Percentiles rank a stretch among this genome's conserved stretches.
phyloP scores from a whole-genome alignment of 30 jellyfish, hydroid and myxozoan genomes.

The Pelagia noctiluca region DNA sequence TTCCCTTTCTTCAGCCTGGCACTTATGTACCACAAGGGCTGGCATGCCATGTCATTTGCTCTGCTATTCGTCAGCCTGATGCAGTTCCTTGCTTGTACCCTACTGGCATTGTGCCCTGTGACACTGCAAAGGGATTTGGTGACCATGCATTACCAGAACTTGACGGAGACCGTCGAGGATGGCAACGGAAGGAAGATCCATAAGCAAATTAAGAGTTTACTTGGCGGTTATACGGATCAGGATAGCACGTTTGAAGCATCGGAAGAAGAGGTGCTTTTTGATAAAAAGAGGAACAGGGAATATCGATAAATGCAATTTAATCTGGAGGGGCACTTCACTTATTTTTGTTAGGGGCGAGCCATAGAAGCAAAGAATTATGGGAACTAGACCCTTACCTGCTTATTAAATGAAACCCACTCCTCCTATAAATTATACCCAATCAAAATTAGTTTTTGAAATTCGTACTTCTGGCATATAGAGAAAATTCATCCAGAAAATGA shows the following conservation, averaged over 20 bases:
- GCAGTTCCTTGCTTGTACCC: constrained; percentile 59
- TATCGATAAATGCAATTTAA: neutral
- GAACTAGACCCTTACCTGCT: no score
- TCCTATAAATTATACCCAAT: no score
- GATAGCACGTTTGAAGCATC: constrained; percentile 62
- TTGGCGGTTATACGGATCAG: constrained; percentile 71
- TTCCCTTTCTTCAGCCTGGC: constrained; percentile 52
- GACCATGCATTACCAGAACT: constrained; percentile 50
- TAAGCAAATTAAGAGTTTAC: constrained; percentile 40
- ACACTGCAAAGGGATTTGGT: constrained; percentile 19
- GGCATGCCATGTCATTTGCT: constrained; percentile 63
- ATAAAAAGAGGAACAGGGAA: constrained; percentile 20
- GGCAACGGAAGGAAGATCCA: constrained; percentile 61
- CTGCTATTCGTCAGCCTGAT: constrained; percentile 43
- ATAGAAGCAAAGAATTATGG: no score
- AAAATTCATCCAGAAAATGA: no score
- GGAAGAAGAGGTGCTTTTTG: constrained; percentile 77
- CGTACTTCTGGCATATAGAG: no score
- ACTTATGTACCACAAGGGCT: constrained; percentile 54
- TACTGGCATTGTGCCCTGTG: constrained; percentile 49
- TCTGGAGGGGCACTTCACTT: neutral
- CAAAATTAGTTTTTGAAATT: no score
- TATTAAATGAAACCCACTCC: no score
- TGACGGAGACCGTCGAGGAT: constrained; percentile 42
- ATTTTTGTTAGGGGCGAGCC: no score